Base-by-base conservation (phyloP, 2,797 vertebrate species). In the Hoplostethus mediterraneus region DNA sequence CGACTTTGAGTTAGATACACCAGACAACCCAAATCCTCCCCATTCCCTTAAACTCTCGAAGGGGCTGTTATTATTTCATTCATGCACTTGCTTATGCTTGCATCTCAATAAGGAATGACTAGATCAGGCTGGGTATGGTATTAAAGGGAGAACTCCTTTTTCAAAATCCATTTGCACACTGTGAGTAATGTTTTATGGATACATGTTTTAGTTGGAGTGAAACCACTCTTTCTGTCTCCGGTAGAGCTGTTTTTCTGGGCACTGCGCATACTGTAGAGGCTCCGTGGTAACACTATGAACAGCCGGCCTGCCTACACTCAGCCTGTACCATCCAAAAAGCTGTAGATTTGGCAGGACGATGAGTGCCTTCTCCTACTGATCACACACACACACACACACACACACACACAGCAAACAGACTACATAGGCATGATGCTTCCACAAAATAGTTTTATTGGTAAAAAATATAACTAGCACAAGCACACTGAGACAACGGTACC, bases 391-490 rank as follows among this genome's bases (percentile, higher is more conserved):
- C 28, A 3, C 49, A 63, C 65, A 63, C 31, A 21, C 71, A 75
- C 65, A 65, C 56, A 62, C n/a, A 56, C 21, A 25, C 28, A 58
- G 17, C 31, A 38, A 42, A 60, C 56, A 80, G 61, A 51, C 49
- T 28, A 59, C 61, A 74, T 65, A 52, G 71, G 76, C 79, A 13
- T 60, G 62, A 73, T 87, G 93, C 90, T 91, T 94, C 90, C 93
- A 94, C 90, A 94, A 94, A 95, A 95, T 95, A 94, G 85, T 94
- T 95, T 95, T 95, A 95, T 95, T 95, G 92, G 91, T 95, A 95
- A 94, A 95, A 95, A 95, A 95, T 95, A 95, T 87, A 95, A 93
- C 94, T 95, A 95, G 94, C 93, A 95, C 94, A 95, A 95, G 95
- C 94, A 95, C 94, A 95, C 93, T 87, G 89, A 94, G 91, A 94